Base-by-base conservation (phyloP, 2,113 vertebrate genomes). In the Strigops habroptila region DNA sequence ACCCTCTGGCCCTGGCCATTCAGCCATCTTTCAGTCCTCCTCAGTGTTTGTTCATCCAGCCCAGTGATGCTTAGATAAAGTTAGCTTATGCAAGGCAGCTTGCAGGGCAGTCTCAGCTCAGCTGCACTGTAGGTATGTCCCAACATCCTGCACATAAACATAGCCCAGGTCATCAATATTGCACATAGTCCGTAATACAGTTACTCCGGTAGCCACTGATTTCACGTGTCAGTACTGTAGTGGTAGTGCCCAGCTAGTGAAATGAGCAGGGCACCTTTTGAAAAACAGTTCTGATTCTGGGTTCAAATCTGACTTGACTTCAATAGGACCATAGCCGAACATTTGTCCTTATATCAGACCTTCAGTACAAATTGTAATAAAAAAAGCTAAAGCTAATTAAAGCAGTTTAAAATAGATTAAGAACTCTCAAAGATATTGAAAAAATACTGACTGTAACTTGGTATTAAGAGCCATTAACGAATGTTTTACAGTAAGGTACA, bases 151-250 rank as follows among this genome's bases (percentile, higher is more conserved):
- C 22, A 13, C 5, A 0, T 51, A 31, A 75, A 6, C 41, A 35
- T 79, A 79, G 44, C 80, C 14, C 30, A 23, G 1, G 25, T 39
- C 22, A 28, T 57, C 46, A 15, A 19, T 63, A 7, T 35, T 55
- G 53, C 44, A 19, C 7, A 1, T 0, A 44, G 15, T 52, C 18
- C 13, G 11, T 39, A 39, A 39, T n/a, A n/a, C 39, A 39, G 39
- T 39, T 39, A 39, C 39, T n/a, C n/a, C 8, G 39, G 39, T 39
- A n/a, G 44, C 62, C 12, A 5, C 51, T 75, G 35, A 24, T 57
- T 79, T 62, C 1, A 1, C 23, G 0, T 46, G 21, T 12, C 48
- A 33, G 33, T 64, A 28, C 15, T 51, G 27, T 51, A 49, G 35
- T 35, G 15, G 25, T 59, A 43, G 37, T 31, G 31, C 46, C 22